Evolutionary conservation across 2,797 vertebrate genomes (phyloP).

Genomic region (Buceros bicornis): DNA sequence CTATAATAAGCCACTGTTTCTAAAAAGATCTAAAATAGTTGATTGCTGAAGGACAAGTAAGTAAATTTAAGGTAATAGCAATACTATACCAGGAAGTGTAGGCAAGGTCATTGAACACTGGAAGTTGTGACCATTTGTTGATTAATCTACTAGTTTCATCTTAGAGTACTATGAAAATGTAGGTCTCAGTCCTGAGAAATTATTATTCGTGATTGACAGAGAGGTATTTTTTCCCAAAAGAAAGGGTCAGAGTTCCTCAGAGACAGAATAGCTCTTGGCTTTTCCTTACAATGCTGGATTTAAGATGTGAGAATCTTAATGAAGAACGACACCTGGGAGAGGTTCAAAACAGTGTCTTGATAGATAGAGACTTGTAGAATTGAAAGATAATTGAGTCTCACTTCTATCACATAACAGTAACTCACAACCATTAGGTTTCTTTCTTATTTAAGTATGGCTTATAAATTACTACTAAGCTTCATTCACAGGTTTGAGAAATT

Average conservation of each 20-base stretch:
- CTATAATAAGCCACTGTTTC: neutral
- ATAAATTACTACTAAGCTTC: constrained; percentile 20
- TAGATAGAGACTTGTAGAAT: neutral
- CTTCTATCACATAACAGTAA: constrained; percentile 10
- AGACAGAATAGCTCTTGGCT: neutral
- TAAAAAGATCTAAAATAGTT: neutral
- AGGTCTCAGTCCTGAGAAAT: neutral
- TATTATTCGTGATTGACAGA: neutral
- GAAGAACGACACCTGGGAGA: constrained; percentile 11
- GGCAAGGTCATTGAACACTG: neutral
- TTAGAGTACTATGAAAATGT: neutral
- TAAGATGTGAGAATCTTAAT: constrained; percentile 26
- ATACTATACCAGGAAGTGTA: neutral
- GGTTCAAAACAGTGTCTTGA: neutral
- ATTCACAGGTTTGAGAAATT: constrained; percentile 16
- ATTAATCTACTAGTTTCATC: neutral
- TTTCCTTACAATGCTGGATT: constrained; percentile 1
- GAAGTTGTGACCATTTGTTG: neutral
- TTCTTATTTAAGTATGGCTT: constrained; percentile 27
- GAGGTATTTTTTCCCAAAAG: neutral
- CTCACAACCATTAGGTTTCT: neutral
- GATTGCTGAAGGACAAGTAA: neutral
- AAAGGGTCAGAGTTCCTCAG: neutral
- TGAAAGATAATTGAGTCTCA: constrained; percentile 49
- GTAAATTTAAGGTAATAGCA: neutral